These are phyloP conservation scores for Corydoras maculifer DNA, from an alignment of 2,113 vertebrate species.

Conservation along the genomic window DNA sequence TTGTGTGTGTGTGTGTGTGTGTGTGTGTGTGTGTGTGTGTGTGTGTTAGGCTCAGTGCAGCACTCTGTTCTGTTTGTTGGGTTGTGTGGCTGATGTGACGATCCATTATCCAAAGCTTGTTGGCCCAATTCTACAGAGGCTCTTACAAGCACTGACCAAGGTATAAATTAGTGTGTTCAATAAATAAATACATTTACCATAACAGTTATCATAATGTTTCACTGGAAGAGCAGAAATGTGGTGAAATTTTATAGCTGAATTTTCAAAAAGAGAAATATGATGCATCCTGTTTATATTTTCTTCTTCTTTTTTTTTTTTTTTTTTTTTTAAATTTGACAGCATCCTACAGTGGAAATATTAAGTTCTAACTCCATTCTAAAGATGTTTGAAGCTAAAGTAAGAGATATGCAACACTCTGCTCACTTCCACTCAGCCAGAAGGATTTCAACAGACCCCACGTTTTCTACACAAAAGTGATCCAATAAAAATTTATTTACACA, in stretches of 20 bases:
- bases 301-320: not conserved
- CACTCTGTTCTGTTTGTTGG: constrained; percentile 66
- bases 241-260: not conserved
- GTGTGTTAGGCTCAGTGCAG: constrained; percentile 59
- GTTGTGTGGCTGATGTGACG: constrained; percentile 63
- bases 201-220: too few relatives aligned
- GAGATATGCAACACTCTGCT: constrained; percentile 44
- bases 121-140: constrained; percentile 58
- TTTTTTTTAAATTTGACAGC: constrained; percentile 41
- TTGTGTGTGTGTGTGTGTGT: not conserved
- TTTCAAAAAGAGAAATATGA: not conserved
- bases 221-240: too few relatives aligned
- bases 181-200: not conserved
- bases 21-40: not conserved
- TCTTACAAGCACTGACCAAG: constrained; percentile 62
- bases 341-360: constrained; percentile 48
- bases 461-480: not conserved
- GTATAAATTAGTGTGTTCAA: constrained; percentile 43
- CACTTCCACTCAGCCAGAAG: constrained; percentile 15
- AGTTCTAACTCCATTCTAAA: constrained; percentile 45
- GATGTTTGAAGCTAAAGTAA: constrained; percentile 52
- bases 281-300: not conserved
- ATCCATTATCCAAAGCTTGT: constrained; percentile 62
- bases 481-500: not conserved
- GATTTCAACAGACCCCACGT: not conserved